Evolutionary conservation across 2,888 invertebrate species (phyloP), one percentile per base, ranked within the genome.

Genomic region (Netelia inedita): DNA sequence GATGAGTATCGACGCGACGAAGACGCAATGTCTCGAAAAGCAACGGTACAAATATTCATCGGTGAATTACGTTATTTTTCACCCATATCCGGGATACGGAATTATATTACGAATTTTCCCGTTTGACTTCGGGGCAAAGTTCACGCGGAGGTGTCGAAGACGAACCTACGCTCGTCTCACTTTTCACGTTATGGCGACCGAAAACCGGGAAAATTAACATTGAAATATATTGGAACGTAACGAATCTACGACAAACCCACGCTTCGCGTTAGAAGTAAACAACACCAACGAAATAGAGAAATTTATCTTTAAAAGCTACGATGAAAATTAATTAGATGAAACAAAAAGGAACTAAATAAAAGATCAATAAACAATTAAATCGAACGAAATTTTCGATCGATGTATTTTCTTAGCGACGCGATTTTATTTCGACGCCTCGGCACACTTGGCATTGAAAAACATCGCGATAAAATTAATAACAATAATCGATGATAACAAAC

Each of bases 1-100:
- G 72, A 79, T 66, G 79, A 65, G 46, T 79, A 79, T 79, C 72
- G 72, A 79, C 65, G 55, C 55, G 79, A 57, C 55, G n/a, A 14
- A 66, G 16, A 21, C 35, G 46, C 43, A 16, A 16, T 41, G 41
- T 19, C 57, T 75, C 41, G 53, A 23, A 66, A 73, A 63, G 28
- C 3, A 65, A 65, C 53, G 65, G 61, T 28, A 61, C 10, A 61
- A 19, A 57, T 57, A 16, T 46, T 10, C 11, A 75, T n/a, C 53
- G n/a, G 50, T 14, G 41, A 14, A 46, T 57, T 57, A 21, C 57
- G 14, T 21, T 2, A 41, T 35, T 41, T 41, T 43, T 19, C 35
- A n/a, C 35, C 6, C 3, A 16, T 57, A 65, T 65, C 65, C 41
- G 16, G 65, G 19, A 43, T 43, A 3, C 16, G n/a, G 43, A 35